Evolutionary conservation across 2,797 vertebrate genomes (phyloP), one percentile per base, ranked within the genome.

Genomic region (Pangasius sanitwongsei): DNA sequence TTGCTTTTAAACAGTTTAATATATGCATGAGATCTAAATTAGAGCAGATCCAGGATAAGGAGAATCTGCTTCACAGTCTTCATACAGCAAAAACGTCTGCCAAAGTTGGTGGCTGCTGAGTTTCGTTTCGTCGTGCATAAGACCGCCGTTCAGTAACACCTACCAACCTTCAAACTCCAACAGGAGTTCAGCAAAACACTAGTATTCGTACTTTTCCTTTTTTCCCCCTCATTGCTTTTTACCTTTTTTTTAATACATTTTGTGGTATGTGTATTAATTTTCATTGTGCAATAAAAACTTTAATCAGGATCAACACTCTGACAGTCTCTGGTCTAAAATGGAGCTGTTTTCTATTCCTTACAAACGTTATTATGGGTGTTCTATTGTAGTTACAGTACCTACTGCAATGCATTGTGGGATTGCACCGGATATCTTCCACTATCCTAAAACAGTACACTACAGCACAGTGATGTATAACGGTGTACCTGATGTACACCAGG

Each of bases 231-330:
- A 6, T 15, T 3, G 13, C 1, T 37, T 83, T 41, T 7, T 25
- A 3, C 3, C 31, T 59, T 28, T 41, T 41, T 83, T 55, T 15
- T 15, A 41, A 53, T 16, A 61, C 9, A 82, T 83, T 83, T 25
- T 63, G 11, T 44, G 28, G 2, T 8, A 9, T 67, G 23, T 63
- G 59, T 48, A 18, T 67, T 48, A 3, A 50, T 48, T 65, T 84
- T 65, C 25, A 28, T 12, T 63, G 34, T 84, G 61, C 61, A 84
- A 84, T 84, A 84, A 84, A 65, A 82, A 31, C 2, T 9, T 65
- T 28, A 48, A 65, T 18, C 59, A 65, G 82, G 25, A 48, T 83
- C 37, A 83, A 20, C 28, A 28, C 37, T 20, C 23, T 77, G 2
- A 15, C 16, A 8, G 37, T 44, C 41, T 77, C 11, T 15, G 28